phyloP scores from a whole-genome alignment of 1,140 invertebrate genomes.

The Caenorhabditis tropicalis region DNA sequence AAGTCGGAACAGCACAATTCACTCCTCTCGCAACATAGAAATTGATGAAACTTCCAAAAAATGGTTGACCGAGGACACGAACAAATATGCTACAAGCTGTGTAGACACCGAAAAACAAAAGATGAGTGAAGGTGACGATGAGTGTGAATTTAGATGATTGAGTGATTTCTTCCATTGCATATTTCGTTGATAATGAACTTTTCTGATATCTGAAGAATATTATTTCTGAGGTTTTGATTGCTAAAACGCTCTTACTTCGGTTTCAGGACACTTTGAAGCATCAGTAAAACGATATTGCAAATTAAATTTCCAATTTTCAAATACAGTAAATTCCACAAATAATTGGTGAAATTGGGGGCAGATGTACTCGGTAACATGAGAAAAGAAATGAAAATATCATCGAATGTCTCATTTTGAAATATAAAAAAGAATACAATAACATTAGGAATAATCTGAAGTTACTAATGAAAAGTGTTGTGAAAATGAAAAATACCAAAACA shows the following conservation, averaged over 20 bases:
- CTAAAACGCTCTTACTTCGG: not conserved
- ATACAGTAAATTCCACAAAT: not conserved
- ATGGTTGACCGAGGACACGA: not conserved
- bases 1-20: not conserved
- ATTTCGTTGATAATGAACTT: not conserved
- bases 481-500: not conserved
- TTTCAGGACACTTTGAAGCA: not conserved
- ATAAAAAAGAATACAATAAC: not conserved
- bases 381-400: not conserved
- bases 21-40: not conserved
- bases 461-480: not conserved
- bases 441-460: not conserved
- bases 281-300: not conserved
- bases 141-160: not conserved
- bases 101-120: not conserved
- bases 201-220: not conserved
- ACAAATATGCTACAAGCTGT: not conserved
- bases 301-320: not conserved
- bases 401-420: not conserved
- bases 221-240: not conserved
- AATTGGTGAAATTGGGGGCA: not conserved
- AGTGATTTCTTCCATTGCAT: constrained; percentile 6
- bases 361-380: not conserved
- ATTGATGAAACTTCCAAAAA: not conserved
- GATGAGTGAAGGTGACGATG: not conserved